Percentiles rank a stretch among this genome's conserved stretches.
Conservation (phyloP, 2,888 invertebrate species). For the Onchidella celtica region DNA sequence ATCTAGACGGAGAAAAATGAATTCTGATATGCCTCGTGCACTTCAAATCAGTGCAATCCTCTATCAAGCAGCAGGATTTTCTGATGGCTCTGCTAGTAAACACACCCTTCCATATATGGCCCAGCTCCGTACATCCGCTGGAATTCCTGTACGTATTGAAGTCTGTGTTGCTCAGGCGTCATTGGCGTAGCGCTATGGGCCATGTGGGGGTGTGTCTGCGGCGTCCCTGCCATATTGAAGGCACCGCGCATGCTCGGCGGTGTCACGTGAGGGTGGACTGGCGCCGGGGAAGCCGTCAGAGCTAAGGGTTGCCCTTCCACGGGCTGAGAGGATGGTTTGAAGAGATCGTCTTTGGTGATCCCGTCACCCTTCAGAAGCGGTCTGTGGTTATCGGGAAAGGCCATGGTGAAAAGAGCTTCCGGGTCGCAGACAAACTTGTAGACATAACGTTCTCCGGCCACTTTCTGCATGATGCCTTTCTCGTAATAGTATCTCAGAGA, state of each 20-base stretch:
- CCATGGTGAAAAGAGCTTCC: conserved; percentile 79
- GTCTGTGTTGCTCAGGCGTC: conserved; percentile 62
- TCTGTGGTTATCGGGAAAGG: conserved; percentile 75
- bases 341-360: conserved; percentile 50
- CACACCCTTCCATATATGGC: conserved; percentile 74
- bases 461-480: conserved; percentile 99
- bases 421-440: conserved; percentile 98
- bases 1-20: no score
- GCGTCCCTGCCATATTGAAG: conserved; percentile 30
- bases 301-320: conserved; percentile 55
- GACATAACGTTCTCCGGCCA: conserved; percentile 94
- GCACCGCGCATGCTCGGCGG: conserved; percentile 46
- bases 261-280: conserved; percentile 49
- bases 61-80: no score
- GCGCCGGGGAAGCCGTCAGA: conserved; percentile 55
- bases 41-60: no score
- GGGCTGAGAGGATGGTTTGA: conserved; percentile 48
- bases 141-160: conserved; percentile 73
- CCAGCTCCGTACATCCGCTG: conserved; percentile 72
- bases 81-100: conserved; percentile 62
- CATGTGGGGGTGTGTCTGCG: conserved; percentile 38
- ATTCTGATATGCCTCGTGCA: no score
- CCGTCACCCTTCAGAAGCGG: conserved; percentile 74
- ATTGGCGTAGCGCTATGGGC: conserved; percentile 46
- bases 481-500: conserved; percentile 98